Evolutionary conservation across 1,140 invertebrate species (phyloP), one percentile per base, ranked within the genome.

Genomic region (Drosophila tristis): DNA sequence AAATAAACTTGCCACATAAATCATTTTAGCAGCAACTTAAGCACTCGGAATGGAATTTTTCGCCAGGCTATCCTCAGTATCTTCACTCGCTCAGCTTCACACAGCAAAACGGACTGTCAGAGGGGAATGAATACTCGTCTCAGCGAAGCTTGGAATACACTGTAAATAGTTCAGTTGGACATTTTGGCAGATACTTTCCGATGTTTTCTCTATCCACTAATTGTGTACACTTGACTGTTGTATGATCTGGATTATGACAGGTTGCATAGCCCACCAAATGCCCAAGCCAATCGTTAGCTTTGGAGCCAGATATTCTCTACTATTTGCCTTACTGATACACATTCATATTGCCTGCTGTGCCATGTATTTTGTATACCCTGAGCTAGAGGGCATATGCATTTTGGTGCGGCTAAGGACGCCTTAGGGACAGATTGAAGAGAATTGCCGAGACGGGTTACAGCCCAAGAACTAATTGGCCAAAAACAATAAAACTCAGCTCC

Each of bases 1-100:
- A 80, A 80, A 80, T 81, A 80, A 80, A 77, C 60, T 73, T 49
- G 73, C 61, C 61, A 49, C 78, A 81, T 80, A 80, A 80, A 80
- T 80, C 78, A 80, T 80, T 81, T 80, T 47, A 66, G 42, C 73
- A 54, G 49, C 60, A 80, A 77, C 61, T 81, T 81, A 63, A 48
- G 68, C 47, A 61, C 57, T 68, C 47, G 43, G 49, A 71, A 54
- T 67, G 75, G 57, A 73, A 61, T 65, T 65, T 55, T 65, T 78
- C 62, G 51, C 55, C 51, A 57, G 71, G 23, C 23, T 25, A 25
- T 25, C 23, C 23, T 4, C 23, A 25, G 35, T 39, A 4, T 80
- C 74, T 62, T n/a, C 23, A 39, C 23, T 59, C 68, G 45, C 49
- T 42, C 78, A 80, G 60, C 23, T 55, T 49, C 44, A 50, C 67